Percentiles rank a stretch among this genome's conserved stretches.
Evolutionary conservation across 2,888 invertebrate species (phyloP).

Genomic region (Eucriotettix oculatus): DNA sequence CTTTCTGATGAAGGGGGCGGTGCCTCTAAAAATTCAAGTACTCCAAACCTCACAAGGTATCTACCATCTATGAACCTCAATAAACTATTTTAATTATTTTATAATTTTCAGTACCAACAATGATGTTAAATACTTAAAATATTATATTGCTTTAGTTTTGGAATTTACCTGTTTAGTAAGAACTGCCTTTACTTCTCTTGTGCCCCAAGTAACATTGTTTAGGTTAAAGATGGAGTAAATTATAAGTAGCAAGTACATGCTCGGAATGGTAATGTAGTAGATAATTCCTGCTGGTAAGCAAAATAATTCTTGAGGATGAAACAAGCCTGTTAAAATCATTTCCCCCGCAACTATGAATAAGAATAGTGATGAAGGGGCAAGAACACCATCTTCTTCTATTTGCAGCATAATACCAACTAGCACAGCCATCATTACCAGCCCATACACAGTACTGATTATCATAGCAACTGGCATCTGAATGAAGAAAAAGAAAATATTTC

Average conservation of each 20-base stretch:
- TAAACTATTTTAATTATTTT: too few species aligned
- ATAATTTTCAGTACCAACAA: too few species aligned
- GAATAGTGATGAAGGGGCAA: constrained; percentile 70
- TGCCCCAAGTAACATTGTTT: constrained; percentile 90
- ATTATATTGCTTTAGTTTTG: too few species aligned
- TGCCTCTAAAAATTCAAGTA: too few species aligned
- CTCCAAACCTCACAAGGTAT: too few species aligned
- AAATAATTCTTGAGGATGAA: constrained; percentile 65
- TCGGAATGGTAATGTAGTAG: constrained; percentile 83
- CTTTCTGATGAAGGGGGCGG: too few species aligned
- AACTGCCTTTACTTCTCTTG: constrained; percentile 48
- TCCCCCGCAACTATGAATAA: constrained; percentile 55
- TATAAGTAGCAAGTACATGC: constrained; percentile 84
- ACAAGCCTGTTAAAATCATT: constrained; percentile 31
- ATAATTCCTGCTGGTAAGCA: constrained; percentile 61
- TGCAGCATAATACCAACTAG: constrained; percentile 64
- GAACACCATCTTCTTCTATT: constrained; percentile 58
- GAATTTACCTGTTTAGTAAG: constrained; percentile 17
- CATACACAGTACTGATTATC: constrained; percentile 58
- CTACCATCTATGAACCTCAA: too few species aligned
- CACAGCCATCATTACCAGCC: constrained; percentile 75
- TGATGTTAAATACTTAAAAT: too few species aligned
- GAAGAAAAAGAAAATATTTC: background rate
- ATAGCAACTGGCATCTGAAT: constrained; percentile 52
- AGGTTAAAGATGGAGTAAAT: constrained; percentile 86